Evolutionary conservation across 2,888 invertebrate species (phyloP).

Genomic region (Hydriomena furcata): DNA sequence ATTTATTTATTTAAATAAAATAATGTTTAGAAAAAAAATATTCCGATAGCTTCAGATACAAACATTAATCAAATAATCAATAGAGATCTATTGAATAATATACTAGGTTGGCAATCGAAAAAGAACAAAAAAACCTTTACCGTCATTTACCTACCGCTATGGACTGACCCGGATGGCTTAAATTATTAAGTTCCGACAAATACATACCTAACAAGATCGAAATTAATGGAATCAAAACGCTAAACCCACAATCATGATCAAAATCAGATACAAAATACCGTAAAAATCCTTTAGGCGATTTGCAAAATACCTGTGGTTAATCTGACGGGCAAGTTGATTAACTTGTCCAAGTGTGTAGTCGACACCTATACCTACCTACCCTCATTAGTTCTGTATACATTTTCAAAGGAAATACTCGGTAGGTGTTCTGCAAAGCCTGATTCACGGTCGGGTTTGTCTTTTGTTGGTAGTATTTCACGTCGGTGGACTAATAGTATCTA

Average conservation of each 20-base stretch:
- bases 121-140: not conserved
- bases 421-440: constrained; percentile 14
- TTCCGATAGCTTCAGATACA: too few species aligned
- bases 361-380: constrained; percentile 8
- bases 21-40: too few species aligned
- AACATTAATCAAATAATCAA: too few species aligned
- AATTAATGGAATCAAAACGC: constrained; percentile 1
- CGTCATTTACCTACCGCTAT: not conserved
- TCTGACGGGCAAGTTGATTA: constrained; percentile 15
- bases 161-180: not conserved
- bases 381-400: not conserved
- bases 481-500: too few species aligned
- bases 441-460: constrained; percentile 3
- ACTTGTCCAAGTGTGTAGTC: constrained; percentile 13
- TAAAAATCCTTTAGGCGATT: constrained; percentile 8
- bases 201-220: not conserved
- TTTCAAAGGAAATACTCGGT: constrained; percentile 9
- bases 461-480: not conserved
- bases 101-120: too few species aligned
- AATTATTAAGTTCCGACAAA: not conserved
- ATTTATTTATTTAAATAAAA: too few species aligned
- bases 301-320: constrained; percentile 18
- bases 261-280: constrained; percentile 11
- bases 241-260: not conserved
- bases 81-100: too few species aligned